Evolutionary conservation across 2,888 invertebrate genomes (phyloP).

Genomic region (Drosophila melanocephala): DNA sequence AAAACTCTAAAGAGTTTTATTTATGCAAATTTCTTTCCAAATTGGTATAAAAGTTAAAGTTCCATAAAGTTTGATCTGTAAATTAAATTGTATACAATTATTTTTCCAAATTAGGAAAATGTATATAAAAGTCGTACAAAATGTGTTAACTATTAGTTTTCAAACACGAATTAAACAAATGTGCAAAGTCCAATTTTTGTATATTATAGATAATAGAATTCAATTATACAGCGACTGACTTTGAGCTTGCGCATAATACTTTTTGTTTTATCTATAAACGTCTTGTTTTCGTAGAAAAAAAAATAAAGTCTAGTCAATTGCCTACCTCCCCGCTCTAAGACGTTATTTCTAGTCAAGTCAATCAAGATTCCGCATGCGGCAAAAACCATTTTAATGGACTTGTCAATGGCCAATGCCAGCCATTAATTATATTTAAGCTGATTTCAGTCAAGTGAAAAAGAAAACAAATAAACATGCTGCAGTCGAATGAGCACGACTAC

Average conservation of each 20-base stretch:
- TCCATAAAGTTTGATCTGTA: too few relatives aligned
- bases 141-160: background rate
- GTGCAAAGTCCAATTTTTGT: background rate
- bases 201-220: background rate
- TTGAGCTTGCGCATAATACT: background rate
- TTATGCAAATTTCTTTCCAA: background rate
- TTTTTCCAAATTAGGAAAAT: background rate
- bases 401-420: constrained; percentile 80
- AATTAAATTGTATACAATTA: background rate
- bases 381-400: constrained; percentile 80
- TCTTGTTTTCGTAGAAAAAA: constrained; percentile 8
- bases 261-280: background rate
- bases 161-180: background rate
- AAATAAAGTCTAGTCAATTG: constrained; percentile 7
- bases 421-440: constrained; percentile 83
- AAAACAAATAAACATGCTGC: background rate
- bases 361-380: constrained; percentile 47
- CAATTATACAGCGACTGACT: background rate
- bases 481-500: background rate
- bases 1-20: background rate
- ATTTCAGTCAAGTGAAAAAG: constrained; percentile 59
- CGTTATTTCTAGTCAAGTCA: constrained; percentile 38
- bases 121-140: background rate
- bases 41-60: background rate
- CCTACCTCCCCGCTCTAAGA: background rate